Conservation (phyloP, 2,888 invertebrate species). For the Campoletis raptor region DNA sequence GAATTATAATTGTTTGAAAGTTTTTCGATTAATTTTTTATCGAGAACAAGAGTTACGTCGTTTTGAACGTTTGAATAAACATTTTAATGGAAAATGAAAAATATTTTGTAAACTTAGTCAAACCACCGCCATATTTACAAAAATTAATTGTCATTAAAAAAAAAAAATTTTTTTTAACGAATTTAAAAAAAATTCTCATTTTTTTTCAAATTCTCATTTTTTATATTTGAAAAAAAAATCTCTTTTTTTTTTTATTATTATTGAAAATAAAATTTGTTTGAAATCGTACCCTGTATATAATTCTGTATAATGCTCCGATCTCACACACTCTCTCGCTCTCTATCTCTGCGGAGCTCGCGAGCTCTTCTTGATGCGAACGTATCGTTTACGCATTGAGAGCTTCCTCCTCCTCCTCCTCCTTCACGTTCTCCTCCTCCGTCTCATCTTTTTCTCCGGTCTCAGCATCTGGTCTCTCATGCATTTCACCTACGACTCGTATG, state of each 20-base stretch:
- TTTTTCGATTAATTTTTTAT: neutral
- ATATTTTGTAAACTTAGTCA: neutral
- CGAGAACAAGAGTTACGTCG: neutral
- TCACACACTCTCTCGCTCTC: constrained; percentile 4
- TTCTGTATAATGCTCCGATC: neutral
- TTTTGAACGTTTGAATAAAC: neutral
- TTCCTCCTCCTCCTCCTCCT: neutral
- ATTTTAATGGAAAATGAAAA: neutral
- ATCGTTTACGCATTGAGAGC: constrained; percentile 8
- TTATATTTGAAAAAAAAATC: no score
- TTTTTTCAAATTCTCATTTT: no score
- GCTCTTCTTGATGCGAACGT: constrained; percentile 8
- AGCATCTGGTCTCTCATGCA: neutral
- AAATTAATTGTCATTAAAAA: no score
- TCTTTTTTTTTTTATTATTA: no score
- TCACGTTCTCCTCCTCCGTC: neutral
- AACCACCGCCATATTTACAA: no score
- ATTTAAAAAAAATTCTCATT: no score
- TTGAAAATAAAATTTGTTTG: neutral
- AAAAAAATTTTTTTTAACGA: no score
- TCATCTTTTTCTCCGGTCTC: neutral
- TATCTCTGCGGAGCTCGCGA: constrained; percentile 6
- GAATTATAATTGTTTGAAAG: no score
- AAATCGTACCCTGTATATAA: neutral
- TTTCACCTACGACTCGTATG: neutral